A percentile compares a stretch with the other conserved stretches of the same genome.
Conservation (phyloP, 2,113 vertebrate genomes). For the Etheostoma cragini region DNA sequence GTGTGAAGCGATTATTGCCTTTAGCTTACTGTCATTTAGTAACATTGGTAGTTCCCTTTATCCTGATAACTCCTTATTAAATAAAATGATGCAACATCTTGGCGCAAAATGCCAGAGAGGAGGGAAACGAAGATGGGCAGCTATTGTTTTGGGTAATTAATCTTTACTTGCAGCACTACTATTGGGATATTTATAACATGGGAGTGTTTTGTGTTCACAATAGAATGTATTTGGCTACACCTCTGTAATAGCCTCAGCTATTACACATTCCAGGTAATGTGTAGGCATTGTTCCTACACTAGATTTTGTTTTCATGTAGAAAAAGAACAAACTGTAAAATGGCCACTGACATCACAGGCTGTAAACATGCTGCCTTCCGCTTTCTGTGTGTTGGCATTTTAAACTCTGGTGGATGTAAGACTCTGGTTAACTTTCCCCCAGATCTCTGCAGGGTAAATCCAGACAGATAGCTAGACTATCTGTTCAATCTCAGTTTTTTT, state of each 20-base stretch:
- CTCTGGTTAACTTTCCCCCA: too few relatives aligned
- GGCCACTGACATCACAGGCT: not conserved
- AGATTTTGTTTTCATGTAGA: not conserved
- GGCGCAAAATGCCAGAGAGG: not conserved
- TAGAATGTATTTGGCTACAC: not conserved
- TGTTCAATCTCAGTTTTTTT: too few relatives aligned
- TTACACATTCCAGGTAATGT: too few relatives aligned
- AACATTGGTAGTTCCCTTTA: not conserved
- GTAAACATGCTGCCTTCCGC: not conserved
- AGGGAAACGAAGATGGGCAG: not conserved
- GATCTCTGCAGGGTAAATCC: too few relatives aligned
- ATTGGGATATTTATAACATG: too few relatives aligned
- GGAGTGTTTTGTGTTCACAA: too few relatives aligned
- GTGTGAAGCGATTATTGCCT: not conserved
- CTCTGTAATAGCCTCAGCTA: not conserved
- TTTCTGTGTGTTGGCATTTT: too few relatives aligned
- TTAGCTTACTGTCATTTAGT: not conserved
- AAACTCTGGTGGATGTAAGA: too few relatives aligned
- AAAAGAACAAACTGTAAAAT: not conserved
- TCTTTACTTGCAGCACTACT: too few relatives aligned
- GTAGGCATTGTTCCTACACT: not conserved
- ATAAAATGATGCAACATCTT: not conserved
- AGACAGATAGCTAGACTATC: too few relatives aligned
- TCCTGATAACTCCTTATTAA: not conserved
- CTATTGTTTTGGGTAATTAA: not conserved